A percentile compares a stretch with the other conserved stretches of the same genome.
These are phyloP conservation scores for Plutomurus gul DNA, from an alignment of 1,140 invertebrate species.

Conservation along the genomic window DNA sequence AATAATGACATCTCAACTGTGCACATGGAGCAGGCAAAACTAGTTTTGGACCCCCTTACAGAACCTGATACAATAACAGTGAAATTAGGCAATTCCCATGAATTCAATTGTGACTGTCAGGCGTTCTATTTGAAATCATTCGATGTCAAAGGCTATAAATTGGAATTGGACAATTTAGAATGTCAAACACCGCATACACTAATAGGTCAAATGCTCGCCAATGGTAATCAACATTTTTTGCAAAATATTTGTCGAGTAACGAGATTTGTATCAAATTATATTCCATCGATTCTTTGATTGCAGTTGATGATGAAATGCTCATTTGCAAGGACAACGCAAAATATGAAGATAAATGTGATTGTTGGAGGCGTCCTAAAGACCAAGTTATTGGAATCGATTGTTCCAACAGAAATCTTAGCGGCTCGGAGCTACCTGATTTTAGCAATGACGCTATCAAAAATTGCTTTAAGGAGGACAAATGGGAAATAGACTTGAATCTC, in stretches of 20 bases:
- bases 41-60: neutral
- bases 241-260: neutral
- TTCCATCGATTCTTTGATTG: neutral
- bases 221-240: neutral
- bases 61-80: neutral
- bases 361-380: conserved; percentile 40
- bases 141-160: conserved; percentile 1
- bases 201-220: neutral
- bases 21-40: conserved; percentile 32
- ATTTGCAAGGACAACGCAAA: neutral
- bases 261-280: neutral
- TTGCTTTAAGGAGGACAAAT: neutral
- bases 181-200: conserved; percentile 41
- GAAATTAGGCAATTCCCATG: conserved; percentile 44
- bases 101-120: conserved; percentile 49
- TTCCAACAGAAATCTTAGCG: neutral
- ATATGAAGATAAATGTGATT: conserved; percentile 43
- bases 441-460: neutral
- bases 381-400: conserved; percentile 37
- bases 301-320: conserved; percentile 36
- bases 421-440: neutral
- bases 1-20: conserved; percentile 42
- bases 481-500: neutral
- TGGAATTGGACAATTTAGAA: conserved; percentile 13
- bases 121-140: conserved; percentile 35